Evolutionary conservation across 2,888 invertebrate genomes (phyloP).

Genomic region (Poecilus cupreus): DNA sequence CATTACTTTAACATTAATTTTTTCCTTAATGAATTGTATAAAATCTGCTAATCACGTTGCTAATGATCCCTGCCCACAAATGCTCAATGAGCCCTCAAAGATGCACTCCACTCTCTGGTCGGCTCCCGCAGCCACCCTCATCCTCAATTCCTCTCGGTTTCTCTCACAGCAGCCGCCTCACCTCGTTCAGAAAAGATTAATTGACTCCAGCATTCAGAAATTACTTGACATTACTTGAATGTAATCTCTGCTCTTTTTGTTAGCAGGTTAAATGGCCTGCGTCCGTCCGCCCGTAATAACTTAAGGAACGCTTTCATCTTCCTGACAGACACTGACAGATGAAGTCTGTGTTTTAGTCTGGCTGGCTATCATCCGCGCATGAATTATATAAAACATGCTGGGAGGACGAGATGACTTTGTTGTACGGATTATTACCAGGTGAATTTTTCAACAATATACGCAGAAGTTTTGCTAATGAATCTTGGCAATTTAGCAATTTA

Average conservation of each 20-base stretch:
- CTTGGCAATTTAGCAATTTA: not conserved
- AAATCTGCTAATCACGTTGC: too few species aligned
- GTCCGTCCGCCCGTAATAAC: slow-evolving; percentile 49
- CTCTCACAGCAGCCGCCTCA: too few species aligned
- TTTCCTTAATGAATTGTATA: too few species aligned
- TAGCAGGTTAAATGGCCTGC: slow-evolving; percentile 42
- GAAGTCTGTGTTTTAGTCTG: slow-evolving; percentile 41
- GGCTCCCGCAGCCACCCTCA: too few species aligned
- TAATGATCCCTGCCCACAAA: too few species aligned
- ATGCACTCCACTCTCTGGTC: too few species aligned
- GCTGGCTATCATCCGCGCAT: slow-evolving; percentile 9
- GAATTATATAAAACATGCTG: slow-evolving; percentile 46
- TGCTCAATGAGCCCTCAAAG: too few species aligned
- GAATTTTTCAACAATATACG: not conserved
- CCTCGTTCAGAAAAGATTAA: slow-evolving; percentile 48
- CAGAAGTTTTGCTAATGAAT: not conserved
- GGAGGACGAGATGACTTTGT: not conserved
- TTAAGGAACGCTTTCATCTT: slow-evolving; percentile 56
- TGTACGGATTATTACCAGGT: slow-evolving; percentile 13
- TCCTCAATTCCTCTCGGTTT: too few species aligned
- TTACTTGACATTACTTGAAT: slow-evolving; percentile 59
- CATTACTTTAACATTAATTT: too few species aligned
- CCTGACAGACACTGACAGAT: slow-evolving; percentile 54
- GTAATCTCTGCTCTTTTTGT: slow-evolving; percentile 57
- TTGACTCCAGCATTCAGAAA: slow-evolving; percentile 57